Conservation (phyloP, 2,797 vertebrate genomes). For the Heteromormyrus szaboi region DNA sequence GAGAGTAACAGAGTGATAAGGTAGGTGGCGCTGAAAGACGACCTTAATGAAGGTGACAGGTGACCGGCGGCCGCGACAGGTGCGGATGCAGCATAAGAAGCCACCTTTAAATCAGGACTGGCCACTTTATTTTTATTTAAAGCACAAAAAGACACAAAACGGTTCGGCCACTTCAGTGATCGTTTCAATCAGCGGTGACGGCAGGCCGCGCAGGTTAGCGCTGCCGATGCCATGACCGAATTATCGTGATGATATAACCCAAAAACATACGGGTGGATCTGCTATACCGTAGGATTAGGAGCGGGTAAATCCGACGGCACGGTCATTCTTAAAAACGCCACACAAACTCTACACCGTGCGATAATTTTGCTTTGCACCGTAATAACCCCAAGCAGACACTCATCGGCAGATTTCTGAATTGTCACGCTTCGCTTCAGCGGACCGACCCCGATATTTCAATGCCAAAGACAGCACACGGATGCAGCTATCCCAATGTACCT, state of each 20-base stretch:
- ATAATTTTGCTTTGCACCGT: neutral
- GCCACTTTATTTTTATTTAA: neutral
- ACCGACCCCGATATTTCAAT: neutral
- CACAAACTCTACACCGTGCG: neutral
- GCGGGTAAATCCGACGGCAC: neutral
- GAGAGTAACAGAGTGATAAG: neutral
- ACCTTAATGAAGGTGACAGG: slow-evolving; percentile 11
- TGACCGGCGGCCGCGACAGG: neutral
- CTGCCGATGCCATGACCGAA: neutral
- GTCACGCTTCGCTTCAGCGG: neutral
- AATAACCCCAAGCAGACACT: neutral
- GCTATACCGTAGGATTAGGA: neutral
- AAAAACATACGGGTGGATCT: neutral
- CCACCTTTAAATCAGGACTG: neutral
- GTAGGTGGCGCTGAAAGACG: neutral
- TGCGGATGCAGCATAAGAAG: neutral
- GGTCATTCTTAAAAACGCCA: neutral
- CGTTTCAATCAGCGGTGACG: neutral
- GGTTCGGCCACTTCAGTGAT: neutral
- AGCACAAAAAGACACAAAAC: neutral
- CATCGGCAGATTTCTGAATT: neutral
- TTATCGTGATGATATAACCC: neutral
- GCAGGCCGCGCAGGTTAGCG: neutral
- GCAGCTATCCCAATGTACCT: slow-evolving; percentile 40
- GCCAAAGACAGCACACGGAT: neutral